Percentiles rank a stretch among this genome's conserved stretches.
Evolutionary conservation across 2,797 vertebrate species (phyloP).

Genomic region (Mycteria americana): DNA sequence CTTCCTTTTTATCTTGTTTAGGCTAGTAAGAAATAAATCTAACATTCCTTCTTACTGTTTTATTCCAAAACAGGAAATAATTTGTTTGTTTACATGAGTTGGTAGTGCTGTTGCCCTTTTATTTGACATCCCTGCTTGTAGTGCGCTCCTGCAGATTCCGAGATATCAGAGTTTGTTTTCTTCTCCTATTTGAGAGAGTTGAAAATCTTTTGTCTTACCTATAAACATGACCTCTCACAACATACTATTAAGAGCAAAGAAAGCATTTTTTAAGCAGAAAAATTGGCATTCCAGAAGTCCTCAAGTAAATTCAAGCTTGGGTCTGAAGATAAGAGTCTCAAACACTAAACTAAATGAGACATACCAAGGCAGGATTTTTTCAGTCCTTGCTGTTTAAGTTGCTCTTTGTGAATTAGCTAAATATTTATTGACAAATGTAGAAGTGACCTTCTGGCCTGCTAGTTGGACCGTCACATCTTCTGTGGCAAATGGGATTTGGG

Average conservation of each 20-base stretch:
- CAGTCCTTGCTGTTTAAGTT: not conserved
- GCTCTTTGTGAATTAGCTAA: not conserved
- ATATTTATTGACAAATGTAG: not conserved
- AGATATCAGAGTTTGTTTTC: not conserved
- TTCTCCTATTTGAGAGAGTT: not conserved
- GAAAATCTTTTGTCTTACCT: not conserved
- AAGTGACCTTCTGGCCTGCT: not conserved
- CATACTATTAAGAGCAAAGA: not conserved
- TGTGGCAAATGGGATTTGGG: not conserved
- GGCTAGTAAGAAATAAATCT: not conserved
- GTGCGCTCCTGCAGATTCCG: accelerated
- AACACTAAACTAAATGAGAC: not conserved
- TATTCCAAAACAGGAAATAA: not conserved
- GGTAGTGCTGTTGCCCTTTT: not conserved
- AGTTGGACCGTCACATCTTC: not conserved
- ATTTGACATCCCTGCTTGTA: not conserved
- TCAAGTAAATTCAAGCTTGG: not conserved
- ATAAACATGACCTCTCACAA: not conserved
- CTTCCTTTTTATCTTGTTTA: not conserved
- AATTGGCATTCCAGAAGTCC: not conserved
- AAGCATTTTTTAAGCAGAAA: not conserved
- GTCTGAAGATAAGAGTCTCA: not conserved
- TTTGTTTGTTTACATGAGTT: not conserved
- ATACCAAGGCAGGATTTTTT: not conserved
- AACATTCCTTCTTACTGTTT: not conserved